Conservation (phyloP, 2,888 invertebrate species). For the Isoperla grammatica region DNA sequence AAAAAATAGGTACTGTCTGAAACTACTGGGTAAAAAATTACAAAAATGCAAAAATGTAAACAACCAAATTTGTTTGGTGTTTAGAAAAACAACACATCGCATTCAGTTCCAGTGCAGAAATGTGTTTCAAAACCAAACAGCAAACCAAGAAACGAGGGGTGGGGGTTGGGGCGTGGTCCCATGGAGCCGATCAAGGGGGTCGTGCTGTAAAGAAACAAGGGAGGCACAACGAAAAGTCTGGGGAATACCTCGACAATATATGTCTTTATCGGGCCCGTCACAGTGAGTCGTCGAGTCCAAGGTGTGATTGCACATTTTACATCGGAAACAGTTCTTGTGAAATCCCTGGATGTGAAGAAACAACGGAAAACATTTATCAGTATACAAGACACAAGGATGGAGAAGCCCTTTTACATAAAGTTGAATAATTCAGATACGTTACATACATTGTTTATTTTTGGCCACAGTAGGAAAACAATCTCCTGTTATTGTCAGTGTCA, state of each 20-base stretch:
- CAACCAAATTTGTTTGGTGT: constrained; percentile 10
- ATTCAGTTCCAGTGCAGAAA: background rate
- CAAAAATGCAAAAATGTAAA: background rate
- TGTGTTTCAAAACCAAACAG: too few relatives aligned
- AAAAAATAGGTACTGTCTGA: background rate
- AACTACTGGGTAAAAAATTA: background rate
- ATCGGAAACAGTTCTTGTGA: constrained; percentile 88
- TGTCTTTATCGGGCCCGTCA: constrained; percentile 86
- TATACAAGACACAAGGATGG: too few relatives aligned
- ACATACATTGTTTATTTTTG: too few relatives aligned
- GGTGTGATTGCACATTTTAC: constrained; percentile 75
- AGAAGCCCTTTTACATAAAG: too few relatives aligned
- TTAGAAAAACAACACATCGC: background rate
- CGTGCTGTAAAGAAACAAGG: constrained; percentile 29
- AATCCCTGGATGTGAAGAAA: constrained; percentile 55
- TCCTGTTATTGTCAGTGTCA: too few relatives aligned
- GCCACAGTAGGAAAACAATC: too few relatives aligned
- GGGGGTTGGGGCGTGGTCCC: background rate
- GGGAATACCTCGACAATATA: constrained; percentile 83
- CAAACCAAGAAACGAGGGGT: too few relatives aligned
- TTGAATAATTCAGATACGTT: too few relatives aligned
- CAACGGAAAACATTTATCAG: constrained; percentile 14
- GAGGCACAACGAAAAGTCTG: constrained; percentile 28
- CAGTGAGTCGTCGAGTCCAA: constrained; percentile 85
- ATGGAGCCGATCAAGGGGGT: constrained; percentile 34